These are phyloP conservation scores for Emydoidea blandingii DNA, from an alignment of 2,797 vertebrate genomes.

Conservation along the genomic window DNA sequence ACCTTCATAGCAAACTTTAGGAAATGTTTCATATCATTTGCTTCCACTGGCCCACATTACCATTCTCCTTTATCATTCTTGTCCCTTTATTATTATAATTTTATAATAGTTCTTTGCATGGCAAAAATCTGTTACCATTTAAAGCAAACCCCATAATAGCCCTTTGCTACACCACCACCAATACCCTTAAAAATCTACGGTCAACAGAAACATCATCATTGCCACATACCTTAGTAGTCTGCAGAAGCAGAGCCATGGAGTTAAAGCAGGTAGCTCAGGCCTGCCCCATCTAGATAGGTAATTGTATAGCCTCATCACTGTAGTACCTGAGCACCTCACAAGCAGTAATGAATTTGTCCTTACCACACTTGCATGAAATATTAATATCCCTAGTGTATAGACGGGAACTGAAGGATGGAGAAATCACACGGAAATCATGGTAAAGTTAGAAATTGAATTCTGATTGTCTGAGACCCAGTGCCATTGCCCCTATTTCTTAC, in stretches of 20 bases:
- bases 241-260: not conserved
- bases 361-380: not conserved
- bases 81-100: accelerated
- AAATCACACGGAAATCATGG: not conserved
- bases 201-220: not conserved
- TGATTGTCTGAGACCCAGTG: not conserved
- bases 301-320: not conserved
- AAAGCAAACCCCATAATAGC: not conserved
- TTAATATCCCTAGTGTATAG: not conserved
- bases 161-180: not conserved
- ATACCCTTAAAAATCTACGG: not conserved
- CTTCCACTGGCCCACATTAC: not conserved
- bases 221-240: not conserved
- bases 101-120: not conserved
- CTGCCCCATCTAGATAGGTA: not conserved
- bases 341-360: not conserved
- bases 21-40: not conserved
- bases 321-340: not conserved
- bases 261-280: not conserved
- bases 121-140: not conserved
- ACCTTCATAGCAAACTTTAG: not conserved
- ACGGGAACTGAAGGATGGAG: not conserved
- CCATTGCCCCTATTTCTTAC: not conserved
- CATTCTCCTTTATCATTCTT: not conserved
- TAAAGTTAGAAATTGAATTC: not conserved